Evolutionary conservation across 2,797 vertebrate species (phyloP).

Genomic region (Nannoperca australis): DNA sequence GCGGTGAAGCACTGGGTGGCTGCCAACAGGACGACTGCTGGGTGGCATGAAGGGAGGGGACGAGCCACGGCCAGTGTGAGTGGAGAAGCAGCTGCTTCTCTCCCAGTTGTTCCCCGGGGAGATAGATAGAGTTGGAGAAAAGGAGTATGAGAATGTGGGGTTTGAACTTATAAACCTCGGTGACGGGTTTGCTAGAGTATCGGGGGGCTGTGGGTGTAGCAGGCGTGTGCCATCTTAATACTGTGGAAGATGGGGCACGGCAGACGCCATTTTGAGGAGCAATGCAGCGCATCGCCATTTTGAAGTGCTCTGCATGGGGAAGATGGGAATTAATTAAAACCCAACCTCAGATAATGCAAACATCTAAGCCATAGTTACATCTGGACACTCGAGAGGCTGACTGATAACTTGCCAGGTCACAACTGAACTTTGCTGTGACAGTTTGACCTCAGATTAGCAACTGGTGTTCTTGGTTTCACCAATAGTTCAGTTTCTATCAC

Average conservation of each 20-base stretch:
- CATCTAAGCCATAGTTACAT: background rate
- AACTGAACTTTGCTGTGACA: background rate
- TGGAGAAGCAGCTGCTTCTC: constrained; percentile 57
- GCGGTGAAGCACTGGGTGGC: constrained; percentile 55
- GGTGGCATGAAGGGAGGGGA: constrained; percentile 41
- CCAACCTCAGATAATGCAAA: background rate
- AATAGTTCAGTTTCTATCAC: background rate
- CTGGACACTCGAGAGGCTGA: background rate
- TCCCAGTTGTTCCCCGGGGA: constrained; percentile 19
- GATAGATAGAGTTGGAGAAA: constrained; percentile 17
- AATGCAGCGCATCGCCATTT: constrained; percentile 51
- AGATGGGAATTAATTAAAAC: background rate
- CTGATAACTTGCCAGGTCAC: background rate
- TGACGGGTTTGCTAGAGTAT: background rate
- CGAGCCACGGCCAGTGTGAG: constrained; percentile 21
- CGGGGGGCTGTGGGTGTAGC: background rate
- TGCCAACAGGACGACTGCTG: constrained; percentile 66
- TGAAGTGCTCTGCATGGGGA: background rate
- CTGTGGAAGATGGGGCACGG: background rate
- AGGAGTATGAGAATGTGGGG: constrained; percentile 29
- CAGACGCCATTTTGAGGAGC: constrained; percentile 58
- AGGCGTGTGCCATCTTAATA: constrained; percentile 9
- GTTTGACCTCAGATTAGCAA: background rate
- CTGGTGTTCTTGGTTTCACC: background rate
- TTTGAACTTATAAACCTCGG: constrained; percentile 28